These are phyloP conservation scores for Sparus aurata DNA, from an alignment of 2,797 vertebrate genomes.

Conservation along the genomic window DNA sequence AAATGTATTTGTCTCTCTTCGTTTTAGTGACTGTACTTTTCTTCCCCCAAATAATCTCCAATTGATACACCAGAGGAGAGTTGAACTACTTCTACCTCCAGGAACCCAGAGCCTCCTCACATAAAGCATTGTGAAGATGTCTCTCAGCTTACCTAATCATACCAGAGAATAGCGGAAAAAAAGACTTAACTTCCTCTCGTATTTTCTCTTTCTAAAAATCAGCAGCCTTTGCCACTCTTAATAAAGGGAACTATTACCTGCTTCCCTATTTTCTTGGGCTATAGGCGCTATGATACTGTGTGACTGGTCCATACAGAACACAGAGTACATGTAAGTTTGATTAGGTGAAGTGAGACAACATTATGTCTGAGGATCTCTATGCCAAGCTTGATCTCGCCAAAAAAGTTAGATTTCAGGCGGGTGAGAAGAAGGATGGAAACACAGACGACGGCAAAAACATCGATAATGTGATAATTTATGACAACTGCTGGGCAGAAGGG, in stretches of 20 bases:
- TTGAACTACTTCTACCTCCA: too few species aligned
- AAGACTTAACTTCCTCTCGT: neutral
- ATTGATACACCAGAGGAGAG: too few species aligned
- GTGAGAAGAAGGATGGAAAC: neutral
- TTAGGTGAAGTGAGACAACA: neutral
- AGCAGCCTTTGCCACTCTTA: too few species aligned
- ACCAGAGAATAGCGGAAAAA: too few species aligned
- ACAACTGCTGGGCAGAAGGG: slow-evolving; percentile 10
- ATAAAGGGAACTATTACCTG: neutral
- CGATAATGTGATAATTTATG: slow-evolving; percentile 10
- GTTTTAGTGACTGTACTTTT: too few species aligned
- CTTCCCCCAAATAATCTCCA: too few species aligned
- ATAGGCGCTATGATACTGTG: too few species aligned
- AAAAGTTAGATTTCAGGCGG: slow-evolving; percentile 12
- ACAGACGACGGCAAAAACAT: neutral
- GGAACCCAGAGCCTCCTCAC: too few species aligned
- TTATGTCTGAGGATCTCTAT: slow-evolving; percentile 34
- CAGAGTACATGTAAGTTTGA: neutral
- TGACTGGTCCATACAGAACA: neutral
- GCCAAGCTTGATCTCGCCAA: slow-evolving; percentile 5
- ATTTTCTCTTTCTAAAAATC: neutral
- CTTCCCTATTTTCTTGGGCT: neutral
- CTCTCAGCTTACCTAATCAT: too few species aligned
- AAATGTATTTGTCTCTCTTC: too few species aligned
- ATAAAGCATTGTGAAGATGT: neutral